These are phyloP conservation scores for Andrena camellia DNA, from an alignment of 2,888 invertebrate genomes.

Conservation along the genomic window DNA sequence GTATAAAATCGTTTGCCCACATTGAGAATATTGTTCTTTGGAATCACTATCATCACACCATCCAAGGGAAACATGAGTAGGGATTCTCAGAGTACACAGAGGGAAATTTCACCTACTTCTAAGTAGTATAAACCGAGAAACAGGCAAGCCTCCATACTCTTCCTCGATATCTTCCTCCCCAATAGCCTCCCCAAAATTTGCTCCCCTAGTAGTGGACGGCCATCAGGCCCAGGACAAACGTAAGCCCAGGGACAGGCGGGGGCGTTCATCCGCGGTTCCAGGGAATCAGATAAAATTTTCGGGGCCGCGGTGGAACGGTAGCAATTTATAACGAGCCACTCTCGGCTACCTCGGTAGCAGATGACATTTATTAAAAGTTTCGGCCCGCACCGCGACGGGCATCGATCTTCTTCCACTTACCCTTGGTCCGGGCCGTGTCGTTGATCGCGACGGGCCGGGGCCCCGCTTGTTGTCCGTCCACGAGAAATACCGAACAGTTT, in stretches of 20 bases:
- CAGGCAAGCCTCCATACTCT: no score
- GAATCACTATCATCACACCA: no score
- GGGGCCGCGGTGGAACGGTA: constrained; percentile 59
- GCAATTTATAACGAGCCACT: constrained; percentile 75
- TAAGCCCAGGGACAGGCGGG: constrained; percentile 1
- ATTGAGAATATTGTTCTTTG: no score
- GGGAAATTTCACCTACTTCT: no score
- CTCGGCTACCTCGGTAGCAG: constrained; percentile 74
- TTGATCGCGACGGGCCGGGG: constrained; percentile 40
- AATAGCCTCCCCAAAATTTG: background rate
- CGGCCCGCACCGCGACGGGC: constrained; percentile 55
- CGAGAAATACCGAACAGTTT: constrained; percentile 80
- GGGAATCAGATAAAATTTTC: constrained; percentile 72
- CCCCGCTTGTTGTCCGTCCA: constrained; percentile 74
- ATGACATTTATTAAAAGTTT: constrained; percentile 80
- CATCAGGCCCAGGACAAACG: constrained; percentile 9
- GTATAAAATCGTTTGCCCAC: no score
- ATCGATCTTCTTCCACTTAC: constrained; percentile 73
- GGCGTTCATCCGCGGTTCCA: constrained; percentile 25
- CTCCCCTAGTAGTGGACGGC: background rate
- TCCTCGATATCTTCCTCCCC: no score
- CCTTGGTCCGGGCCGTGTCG: constrained; percentile 25
- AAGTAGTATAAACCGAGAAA: no score
- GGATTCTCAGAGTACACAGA: no score
- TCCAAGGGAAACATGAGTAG: no score